A percentile compares a stretch with the other conserved stretches of the same genome.
Conservation (phyloP, 92 coral and sea anemone genomes). For the Porites lobata region DNA sequence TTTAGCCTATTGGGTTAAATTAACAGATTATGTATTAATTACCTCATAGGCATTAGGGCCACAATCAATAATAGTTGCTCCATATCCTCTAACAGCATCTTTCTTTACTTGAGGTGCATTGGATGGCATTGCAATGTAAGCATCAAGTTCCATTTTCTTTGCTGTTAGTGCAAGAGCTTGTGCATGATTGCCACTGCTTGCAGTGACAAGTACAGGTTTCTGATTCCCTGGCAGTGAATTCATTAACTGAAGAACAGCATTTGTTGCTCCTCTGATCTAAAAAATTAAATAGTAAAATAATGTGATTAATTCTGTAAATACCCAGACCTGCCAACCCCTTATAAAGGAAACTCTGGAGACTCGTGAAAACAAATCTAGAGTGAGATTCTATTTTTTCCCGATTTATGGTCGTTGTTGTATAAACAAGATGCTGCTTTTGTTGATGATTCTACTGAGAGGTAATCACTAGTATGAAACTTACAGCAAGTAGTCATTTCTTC, state of each 20-base stretch:
- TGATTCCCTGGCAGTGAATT: conserved; percentile 62
- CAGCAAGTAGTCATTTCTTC: too few relatives aligned
- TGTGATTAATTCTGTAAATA: neutral
- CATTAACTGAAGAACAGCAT: conserved; percentile 85
- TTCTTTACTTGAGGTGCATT: conserved; percentile 93
- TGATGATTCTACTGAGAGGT: too few relatives aligned
- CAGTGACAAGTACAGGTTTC: conserved; percentile 84
- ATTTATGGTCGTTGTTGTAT: too few relatives aligned
- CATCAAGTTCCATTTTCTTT: conserved; percentile 80
- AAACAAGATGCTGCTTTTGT: too few relatives aligned
- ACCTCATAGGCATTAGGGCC: conserved; percentile 40
- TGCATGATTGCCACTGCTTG: conserved; percentile 98
- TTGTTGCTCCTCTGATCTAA: conserved; percentile 97
- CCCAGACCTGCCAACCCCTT: neutral
- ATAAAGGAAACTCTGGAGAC: too few relatives aligned
- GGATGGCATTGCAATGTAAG: conserved; percentile 92
- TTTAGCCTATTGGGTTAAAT: too few relatives aligned
- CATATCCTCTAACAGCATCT: conserved; percentile 92
- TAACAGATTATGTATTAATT: neutral
- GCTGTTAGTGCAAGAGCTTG: conserved; percentile 97
- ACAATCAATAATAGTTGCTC: conserved; percentile 93
- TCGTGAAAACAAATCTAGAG: too few relatives aligned
- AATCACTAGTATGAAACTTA: too few relatives aligned
- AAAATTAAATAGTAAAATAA: neutral
- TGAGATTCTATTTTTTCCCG: too few relatives aligned